Percentiles rank a stretch among this genome's conserved stretches.
Conservation (phyloP, 2,888 invertebrate genomes). For the Zootermopsis nevadensis region DNA sequence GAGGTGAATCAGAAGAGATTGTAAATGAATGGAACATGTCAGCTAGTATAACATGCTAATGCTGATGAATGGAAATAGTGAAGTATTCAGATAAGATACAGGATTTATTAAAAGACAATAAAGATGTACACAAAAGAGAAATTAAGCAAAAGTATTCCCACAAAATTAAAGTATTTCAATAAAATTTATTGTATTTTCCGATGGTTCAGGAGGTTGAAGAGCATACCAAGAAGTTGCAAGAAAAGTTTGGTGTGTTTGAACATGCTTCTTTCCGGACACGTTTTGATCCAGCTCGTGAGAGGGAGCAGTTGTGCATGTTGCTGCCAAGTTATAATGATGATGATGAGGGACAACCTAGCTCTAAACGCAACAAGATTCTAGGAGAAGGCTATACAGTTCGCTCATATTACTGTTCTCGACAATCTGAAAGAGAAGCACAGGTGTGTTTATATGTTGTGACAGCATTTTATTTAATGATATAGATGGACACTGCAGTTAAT, state of each 20-base stretch:
- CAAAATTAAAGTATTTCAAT: not conserved
- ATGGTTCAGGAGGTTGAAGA: conserved; percentile 75
- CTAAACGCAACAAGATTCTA: conserved; percentile 38
- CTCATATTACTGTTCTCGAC: conserved; percentile 13
- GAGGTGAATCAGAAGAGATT: not conserved
- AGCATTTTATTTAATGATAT: too few relatives aligned
- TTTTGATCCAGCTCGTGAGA: conserved; percentile 72
- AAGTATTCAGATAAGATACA: too few relatives aligned
- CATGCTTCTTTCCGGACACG: conserved; percentile 78
- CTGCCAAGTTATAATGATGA: conserved; percentile 63
- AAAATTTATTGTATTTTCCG: not conserved
- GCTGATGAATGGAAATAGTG: not conserved
- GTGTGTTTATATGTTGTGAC: not conserved
- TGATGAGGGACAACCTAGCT: conserved; percentile 17
- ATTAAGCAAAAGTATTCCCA: not conserved
- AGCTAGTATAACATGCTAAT: not conserved
- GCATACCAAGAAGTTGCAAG: conserved; percentile 78
- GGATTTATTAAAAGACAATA: too few relatives aligned
- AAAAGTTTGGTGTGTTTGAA: conserved; percentile 77
- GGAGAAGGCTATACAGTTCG: not conserved
- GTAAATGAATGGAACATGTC: not conserved
- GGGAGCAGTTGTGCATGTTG: conserved; percentile 74
- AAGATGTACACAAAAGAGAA: too few relatives aligned
- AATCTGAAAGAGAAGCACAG: not conserved
- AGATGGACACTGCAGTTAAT: too few relatives aligned